Evolutionary conservation across 2,797 vertebrate species (phyloP), one percentile per base, ranked within the genome.

Genomic region (Rhinoraja longicauda): DNA sequence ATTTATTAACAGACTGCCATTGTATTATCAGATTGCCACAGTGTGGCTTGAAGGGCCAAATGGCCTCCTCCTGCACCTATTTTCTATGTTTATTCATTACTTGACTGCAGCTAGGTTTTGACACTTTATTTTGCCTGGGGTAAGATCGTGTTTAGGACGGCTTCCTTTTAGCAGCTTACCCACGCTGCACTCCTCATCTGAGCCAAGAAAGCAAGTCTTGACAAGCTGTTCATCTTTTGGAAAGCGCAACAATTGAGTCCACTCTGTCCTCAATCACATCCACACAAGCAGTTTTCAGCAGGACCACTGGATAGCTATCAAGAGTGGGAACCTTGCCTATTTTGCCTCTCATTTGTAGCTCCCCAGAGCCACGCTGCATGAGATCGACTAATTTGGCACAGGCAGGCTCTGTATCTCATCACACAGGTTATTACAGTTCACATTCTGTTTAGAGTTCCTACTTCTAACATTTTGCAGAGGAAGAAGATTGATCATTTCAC

Each of bases 351-450:
- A 88, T 62, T 88, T 67, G 84, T 67, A 21, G 59, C 39, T 88
- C 62, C 59, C n/a, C 67, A 32, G 32, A 32, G 84, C 84, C 84
- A 88, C 32, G 7, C 84, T 88, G 84, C 64, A 62, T 67, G n/a
- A 67, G 59, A 88, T 88, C 84, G 88, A 88, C n/a, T 36, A 88
- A 67, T 64, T 32, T 88, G 84, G 84, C 84, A 64, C 59, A 88
- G 32, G 36, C 15, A 88, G 64, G 7, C n/a, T 32, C 21, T 88
- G n/a, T 36, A 21, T 21, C 84, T 88, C 36, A 88, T 67, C 64
- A 67, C 59, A 88, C 15, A 67, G n/a, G 64, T 67, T 21, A 67
- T 67, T 88, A 36, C 32, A 77, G 76, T 77, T 77, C 13, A 17
- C 15, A 32, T 88, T 88, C 84, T 67, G n/a, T 21, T 64, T n/a